These are phyloP conservation scores for Trachops cirrhosus DNA, from an alignment of 2,797 vertebrate species.

Conservation along the genomic window DNA sequence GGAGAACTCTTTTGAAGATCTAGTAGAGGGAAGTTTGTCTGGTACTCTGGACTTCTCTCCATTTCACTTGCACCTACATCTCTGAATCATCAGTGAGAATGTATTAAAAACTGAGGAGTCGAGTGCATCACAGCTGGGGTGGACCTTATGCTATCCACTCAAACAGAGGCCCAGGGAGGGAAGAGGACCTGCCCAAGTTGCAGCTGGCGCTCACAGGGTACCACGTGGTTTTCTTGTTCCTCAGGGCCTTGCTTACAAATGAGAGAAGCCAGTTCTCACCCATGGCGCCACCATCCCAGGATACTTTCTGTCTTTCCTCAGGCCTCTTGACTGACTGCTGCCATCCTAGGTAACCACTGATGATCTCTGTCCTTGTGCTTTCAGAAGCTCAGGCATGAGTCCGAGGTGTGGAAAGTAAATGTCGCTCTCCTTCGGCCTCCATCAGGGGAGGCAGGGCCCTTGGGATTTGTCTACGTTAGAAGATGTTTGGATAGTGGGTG, in stretches of 20 bases:
- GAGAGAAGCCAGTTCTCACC: background rate
- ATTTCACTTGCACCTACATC: background rate
- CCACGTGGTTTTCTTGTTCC: background rate
- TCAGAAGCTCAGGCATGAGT: background rate
- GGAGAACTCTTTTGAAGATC: background rate
- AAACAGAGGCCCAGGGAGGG: background rate
- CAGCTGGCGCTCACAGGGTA: background rate
- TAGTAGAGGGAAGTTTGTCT: background rate
- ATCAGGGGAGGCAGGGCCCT: background rate
- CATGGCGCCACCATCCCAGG: background rate
- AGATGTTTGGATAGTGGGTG: background rate
- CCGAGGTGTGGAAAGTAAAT: background rate
- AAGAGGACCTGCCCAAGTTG: background rate
- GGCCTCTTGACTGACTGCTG: background rate
- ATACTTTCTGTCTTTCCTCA: background rate
- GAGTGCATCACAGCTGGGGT: background rate
- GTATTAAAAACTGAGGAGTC: background rate
- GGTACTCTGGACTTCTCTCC: background rate
- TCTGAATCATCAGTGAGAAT: background rate
- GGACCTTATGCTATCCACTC: background rate
- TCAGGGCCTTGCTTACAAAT: background rate
- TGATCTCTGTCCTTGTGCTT: background rate
- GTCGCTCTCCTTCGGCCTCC: fast-evolving
- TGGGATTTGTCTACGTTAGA: conserved; percentile 35
- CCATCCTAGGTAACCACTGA: fast-evolving